Conservation (phyloP, 2,888 invertebrate genomes). For the Xiphydria camelus region DNA sequence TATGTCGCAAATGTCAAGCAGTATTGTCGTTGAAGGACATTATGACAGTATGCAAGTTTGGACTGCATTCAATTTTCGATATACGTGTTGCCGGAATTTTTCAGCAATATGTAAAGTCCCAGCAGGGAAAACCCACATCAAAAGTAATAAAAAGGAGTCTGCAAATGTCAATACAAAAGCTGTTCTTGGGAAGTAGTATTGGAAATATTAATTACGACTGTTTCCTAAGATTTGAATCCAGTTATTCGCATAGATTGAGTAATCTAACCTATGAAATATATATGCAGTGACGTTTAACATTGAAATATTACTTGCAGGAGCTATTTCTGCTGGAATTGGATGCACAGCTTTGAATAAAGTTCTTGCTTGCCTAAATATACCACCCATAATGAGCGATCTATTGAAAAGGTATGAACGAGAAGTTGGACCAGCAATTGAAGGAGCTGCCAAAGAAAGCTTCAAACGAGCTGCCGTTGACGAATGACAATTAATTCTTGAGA, state of each 20-base stretch:
- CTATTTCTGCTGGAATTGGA: constrained; percentile 20
- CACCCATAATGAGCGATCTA: constrained; percentile 10
- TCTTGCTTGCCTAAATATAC: constrained; percentile 23
- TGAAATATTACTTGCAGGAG: constrained; percentile 11
- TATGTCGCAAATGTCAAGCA: constrained; percentile 18
- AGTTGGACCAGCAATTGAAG: constrained; percentile 23
- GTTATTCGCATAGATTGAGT: too few species aligned
- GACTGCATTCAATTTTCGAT: too few species aligned
- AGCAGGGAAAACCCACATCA: constrained; percentile 16
- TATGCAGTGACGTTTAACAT: background rate
- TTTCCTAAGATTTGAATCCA: too few species aligned
- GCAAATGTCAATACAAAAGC: constrained; percentile 17
- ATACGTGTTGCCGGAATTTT: too few species aligned
- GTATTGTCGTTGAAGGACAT: constrained; percentile 16
- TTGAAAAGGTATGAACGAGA: constrained; percentile 25
- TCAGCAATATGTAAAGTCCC: too few species aligned
- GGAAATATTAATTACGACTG: too few species aligned
- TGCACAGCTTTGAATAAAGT: constrained; percentile 23
- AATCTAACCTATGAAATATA: too few species aligned
- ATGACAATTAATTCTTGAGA: constrained; percentile 20
- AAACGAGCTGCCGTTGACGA: constrained; percentile 21
- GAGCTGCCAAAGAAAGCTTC: constrained; percentile 25
- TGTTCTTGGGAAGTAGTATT: constrained; percentile 19
- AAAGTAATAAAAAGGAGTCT: constrained; percentile 6
- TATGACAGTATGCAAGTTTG: too few species aligned